Base-by-base conservation (phyloP, 2,888 invertebrate genomes). In the Dicranocentrus wangi region DNA sequence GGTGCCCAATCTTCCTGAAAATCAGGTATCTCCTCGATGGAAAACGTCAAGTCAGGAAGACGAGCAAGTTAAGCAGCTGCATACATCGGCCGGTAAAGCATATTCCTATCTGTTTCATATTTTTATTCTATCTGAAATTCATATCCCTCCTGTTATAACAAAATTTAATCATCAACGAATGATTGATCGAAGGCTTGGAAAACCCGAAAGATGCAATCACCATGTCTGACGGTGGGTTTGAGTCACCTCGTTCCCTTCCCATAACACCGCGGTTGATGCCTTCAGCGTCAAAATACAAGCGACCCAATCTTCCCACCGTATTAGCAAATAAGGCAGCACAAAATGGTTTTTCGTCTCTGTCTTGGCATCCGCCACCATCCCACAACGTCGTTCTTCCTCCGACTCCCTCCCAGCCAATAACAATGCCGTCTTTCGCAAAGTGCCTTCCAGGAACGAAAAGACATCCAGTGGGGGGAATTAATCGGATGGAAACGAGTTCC, bases 341-440 rank as follows among this genome's bases (percentile, higher is more conserved):
- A 13, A 72, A 61, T 51, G 51, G 47, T 2, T 51, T 19, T 21
- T 43, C 42, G 1, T 28, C 51, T 3, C 53, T 32, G 19, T 17
- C 25, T 0, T 75, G 39, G 55, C 63, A 72, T 10, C 51, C 43
- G 2, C 23, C 65, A 23, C 25, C 39, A 3, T 27, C 51, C 0
- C 43, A 55, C 21, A 65, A 75, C 2, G 7, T 55, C 8, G 25
- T 42, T 1, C 60, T 76, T 1, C 68, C 76, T 10, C 76, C 75
- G 3, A 73, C 63, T 17, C 65, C 65, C 15, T 27, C 60, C 0
- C 55, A 76, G 23, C 76, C 76, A 1, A 42, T 76, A 28, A 66
- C 76, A 13, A 76, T 76, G 76, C 68, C 76, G 0, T 76, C 76
- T 15, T 76, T 76, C 47, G 76, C 58, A 21, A 76, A 43, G 69